A percentile compares a stretch with the other conserved stretches of the same genome.
These are phyloP conservation scores for Nasonia oneida DNA, from an alignment of 2,888 invertebrate genomes.

Conservation along the genomic window DNA sequence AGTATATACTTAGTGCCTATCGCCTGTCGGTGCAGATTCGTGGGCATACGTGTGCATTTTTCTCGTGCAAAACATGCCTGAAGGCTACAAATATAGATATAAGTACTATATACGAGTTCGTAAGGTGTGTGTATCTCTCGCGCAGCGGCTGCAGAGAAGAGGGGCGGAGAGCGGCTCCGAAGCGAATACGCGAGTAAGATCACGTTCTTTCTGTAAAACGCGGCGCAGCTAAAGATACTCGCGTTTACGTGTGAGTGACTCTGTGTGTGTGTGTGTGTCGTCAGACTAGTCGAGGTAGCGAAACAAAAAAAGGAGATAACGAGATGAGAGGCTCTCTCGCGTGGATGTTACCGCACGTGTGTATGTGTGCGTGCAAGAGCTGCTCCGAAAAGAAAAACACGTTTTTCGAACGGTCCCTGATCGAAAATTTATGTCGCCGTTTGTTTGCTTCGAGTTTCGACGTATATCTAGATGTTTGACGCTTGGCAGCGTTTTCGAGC, in stretches of 20 bases:
- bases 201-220: slow-evolving; percentile 37
- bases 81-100: background rate
- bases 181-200: slow-evolving; percentile 42
- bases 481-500: background rate
- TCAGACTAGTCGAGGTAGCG: background rate
- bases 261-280: background rate
- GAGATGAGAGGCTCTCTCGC: background rate
- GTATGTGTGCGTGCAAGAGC: background rate
- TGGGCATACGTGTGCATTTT: slow-evolving; percentile 4
- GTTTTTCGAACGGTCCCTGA: background rate
- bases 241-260: background rate
- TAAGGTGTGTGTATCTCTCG: background rate
- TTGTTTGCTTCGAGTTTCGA: background rate
- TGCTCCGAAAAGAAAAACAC: slow-evolving; percentile 26
- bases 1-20: background rate
- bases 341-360: background rate
- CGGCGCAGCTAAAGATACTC: slow-evolving; percentile 32
- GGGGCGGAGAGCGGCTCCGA: background rate
- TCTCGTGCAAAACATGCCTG: background rate
- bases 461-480: background rate
- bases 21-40: background rate
- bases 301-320: background rate
- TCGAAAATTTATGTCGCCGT: background rate
- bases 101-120: background rate
- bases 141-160: background rate